Evolutionary conservation across 2,888 invertebrate genomes (phyloP).

Genomic region (Polydrusus cervinus): DNA sequence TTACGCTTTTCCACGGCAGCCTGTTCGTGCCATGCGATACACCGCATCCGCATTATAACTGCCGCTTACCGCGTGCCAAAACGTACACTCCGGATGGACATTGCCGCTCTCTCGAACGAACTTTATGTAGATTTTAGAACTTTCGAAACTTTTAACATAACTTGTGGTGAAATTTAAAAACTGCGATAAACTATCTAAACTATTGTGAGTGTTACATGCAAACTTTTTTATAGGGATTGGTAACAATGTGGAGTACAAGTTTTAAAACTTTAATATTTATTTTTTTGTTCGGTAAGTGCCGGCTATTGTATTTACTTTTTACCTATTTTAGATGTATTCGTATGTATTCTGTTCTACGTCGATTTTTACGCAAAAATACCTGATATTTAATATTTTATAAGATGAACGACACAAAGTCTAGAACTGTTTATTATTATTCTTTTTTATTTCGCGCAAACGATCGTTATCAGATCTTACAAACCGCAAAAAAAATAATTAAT

Average conservation of each 20-base stretch:
- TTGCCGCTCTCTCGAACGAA: constrained; percentile 5
- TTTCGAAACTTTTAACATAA: constrained; percentile 2
- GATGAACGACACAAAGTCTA: no score
- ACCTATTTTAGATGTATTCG: neutral
- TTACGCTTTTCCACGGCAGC: constrained; percentile 48
- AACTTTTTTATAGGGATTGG: neutral
- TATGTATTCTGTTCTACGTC: no score
- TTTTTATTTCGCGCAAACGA: no score
- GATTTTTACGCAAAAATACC: no score
- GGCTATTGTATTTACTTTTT: neutral
- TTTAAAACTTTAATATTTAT: constrained; percentile 16
- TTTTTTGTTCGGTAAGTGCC: constrained; percentile 13
- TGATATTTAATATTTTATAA: no score
- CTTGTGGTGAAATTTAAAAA: constrained; percentile 1
- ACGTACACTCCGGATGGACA: constrained; percentile 54
- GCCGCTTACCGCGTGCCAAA: constrained; percentile 63
- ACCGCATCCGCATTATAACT: constrained; percentile 67
- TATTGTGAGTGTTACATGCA: constrained; percentile 8
- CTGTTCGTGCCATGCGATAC: constrained; percentile 64
- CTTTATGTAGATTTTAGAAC: constrained; percentile 26
- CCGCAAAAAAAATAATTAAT: no score
- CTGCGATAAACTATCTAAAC: neutral
- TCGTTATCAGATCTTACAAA: no score
- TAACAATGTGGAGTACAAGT: constrained; percentile 25
- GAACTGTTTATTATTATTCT: no score